These are phyloP conservation scores for Rhyzopertha dominica DNA, from an alignment of 1,140 invertebrate genomes.

Conservation along the genomic window DNA sequence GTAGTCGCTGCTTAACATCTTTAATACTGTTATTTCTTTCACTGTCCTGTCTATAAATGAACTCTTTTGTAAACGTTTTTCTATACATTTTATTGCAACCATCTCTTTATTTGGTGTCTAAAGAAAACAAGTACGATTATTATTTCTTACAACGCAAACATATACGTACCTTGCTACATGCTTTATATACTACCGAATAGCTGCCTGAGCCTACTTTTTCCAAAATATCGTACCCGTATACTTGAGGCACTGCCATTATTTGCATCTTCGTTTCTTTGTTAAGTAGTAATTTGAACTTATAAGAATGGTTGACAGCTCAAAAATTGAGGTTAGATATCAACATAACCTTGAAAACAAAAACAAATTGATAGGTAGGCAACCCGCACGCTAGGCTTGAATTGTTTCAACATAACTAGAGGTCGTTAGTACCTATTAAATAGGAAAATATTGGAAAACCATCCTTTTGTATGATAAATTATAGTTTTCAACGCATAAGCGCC, in stretches of 20 bases:
- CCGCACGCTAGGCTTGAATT: too few relatives aligned
- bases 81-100: constrained; percentile 81
- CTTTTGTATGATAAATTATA: too few relatives aligned
- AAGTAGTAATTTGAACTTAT: too few relatives aligned
- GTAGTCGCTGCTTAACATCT: constrained; percentile 74
- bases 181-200: constrained; percentile 83
- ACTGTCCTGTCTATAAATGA: constrained; percentile 75
- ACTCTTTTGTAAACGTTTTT: constrained; percentile 68
- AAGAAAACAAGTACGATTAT: constrained; percentile 30
- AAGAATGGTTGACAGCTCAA: too few relatives aligned
- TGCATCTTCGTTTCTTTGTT: too few relatives aligned
- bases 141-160: neutral
- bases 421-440: too few relatives aligned
- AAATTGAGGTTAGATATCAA: too few relatives aligned
- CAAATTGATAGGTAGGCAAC: too few relatives aligned
- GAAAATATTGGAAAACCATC: too few relatives aligned
- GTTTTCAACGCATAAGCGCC: too few relatives aligned
- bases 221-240: constrained; percentile 63
- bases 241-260: constrained; percentile 46
- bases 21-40: constrained; percentile 80
- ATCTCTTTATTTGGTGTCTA: constrained; percentile 58
- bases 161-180: constrained; percentile 65
- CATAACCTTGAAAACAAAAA: too few relatives aligned
- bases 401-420: too few relatives aligned
- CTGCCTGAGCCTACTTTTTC: constrained; percentile 84